Conservation (phyloP, 1,140 invertebrate genomes). For the Rhagoletis pomonella region DNA sequence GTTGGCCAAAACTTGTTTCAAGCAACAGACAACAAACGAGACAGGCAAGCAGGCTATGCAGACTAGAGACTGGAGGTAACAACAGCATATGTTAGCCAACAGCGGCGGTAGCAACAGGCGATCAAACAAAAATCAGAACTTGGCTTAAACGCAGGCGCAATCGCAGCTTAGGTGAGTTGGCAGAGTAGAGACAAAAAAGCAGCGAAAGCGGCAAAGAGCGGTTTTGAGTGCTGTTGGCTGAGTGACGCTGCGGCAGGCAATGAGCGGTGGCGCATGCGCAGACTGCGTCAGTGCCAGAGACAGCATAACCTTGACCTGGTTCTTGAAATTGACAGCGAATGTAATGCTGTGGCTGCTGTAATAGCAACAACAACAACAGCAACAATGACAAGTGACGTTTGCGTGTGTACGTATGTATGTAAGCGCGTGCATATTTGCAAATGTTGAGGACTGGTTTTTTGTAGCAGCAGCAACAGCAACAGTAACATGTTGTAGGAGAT, state of each 20-base stretch:
- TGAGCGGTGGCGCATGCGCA: neutral
- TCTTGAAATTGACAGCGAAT: conserved; percentile 51
- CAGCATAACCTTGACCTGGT: conserved; percentile 53
- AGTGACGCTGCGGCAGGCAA: neutral
- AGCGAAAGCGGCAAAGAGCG: neutral
- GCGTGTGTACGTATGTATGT: neutral
- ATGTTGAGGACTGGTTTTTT: conserved; percentile 40
- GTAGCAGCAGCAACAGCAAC: neutral
- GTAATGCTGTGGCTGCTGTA: conserved; percentile 13
- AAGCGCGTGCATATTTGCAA: neutral
- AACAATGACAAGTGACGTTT: conserved; percentile 6
- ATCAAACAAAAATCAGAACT: neutral
- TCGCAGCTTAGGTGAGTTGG: neutral
- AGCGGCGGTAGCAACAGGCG: neutral
- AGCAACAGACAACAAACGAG: neutral
- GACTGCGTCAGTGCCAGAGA: neutral
- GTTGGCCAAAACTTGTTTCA: conserved; percentile 30
- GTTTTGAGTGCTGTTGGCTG: too few relatives aligned
- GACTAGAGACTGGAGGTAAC: neutral
- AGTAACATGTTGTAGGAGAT: conserved; percentile 33
- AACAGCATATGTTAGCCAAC: neutral
- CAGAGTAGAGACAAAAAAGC: neutral
- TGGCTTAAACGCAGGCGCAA: conserved; percentile 18
- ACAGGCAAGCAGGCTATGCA: too few relatives aligned
- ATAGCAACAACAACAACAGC: conserved; percentile 8